Conservation (phyloP, 2,113 vertebrate genomes). For the Chloropsis hardwickii region DNA sequence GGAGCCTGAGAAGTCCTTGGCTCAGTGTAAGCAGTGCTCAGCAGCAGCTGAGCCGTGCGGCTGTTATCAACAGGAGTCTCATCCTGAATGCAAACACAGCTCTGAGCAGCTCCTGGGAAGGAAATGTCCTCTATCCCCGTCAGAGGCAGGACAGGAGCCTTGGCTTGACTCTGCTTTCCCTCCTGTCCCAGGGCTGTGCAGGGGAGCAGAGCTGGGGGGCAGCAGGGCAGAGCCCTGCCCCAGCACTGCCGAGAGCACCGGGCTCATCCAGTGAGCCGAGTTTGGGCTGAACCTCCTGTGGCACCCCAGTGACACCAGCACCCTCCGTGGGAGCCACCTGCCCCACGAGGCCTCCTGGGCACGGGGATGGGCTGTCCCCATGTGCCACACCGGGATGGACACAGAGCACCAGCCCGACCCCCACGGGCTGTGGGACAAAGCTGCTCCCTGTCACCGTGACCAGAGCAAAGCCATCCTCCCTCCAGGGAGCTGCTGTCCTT, state of each 20-base stretch:
- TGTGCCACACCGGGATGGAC: neutral
- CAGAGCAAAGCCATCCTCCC: neutral
- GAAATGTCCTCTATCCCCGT: neutral
- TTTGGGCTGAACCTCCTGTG: accelerated
- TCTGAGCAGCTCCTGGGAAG: neutral
- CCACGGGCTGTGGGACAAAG: neutral
- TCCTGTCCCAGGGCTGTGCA: neutral
- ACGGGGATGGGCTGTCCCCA: neutral
- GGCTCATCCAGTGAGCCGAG: slow-evolving; percentile 42
- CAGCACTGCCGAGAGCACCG: neutral
- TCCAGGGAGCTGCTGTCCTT: neutral
- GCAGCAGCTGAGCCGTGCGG: neutral
- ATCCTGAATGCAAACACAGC: neutral
- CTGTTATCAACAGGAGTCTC: neutral
- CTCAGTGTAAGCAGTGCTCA: neutral
- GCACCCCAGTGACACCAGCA: neutral
- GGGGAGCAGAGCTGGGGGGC: neutral
- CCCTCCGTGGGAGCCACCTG: neutral
- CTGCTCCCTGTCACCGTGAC: accelerated
- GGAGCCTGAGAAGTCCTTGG: neutral
- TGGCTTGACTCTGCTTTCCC: neutral
- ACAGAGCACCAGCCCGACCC: neutral
- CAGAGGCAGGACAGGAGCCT: neutral
- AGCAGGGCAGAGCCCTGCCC: neutral
- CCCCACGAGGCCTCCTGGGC: neutral